phyloP scores from a whole-genome alignment of 2,888 invertebrate genomes.

The Lepidocyrtoides sp. region DNA sequence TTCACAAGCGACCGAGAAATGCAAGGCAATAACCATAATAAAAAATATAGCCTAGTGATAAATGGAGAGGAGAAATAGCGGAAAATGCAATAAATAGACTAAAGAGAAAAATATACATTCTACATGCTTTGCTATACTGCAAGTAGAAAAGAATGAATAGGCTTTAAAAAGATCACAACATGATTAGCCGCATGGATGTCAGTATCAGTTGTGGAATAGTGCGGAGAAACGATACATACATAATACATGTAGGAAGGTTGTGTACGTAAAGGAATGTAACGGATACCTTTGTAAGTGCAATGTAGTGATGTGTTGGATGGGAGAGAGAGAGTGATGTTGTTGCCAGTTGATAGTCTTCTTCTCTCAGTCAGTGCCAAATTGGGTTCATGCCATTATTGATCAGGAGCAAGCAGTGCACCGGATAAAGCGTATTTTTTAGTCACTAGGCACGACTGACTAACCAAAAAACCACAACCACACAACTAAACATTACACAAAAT shows the following conservation, averaged over 20 bases:
- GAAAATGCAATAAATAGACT: conserved; percentile 18
- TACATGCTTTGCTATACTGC: background rate
- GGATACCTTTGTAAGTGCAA: conserved; percentile 47
- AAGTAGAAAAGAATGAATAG: background rate
- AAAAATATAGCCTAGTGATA: too few relatives aligned
- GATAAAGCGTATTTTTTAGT: conserved; percentile 74
- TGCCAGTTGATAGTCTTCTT: background rate
- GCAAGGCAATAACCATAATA: conserved; percentile 27
- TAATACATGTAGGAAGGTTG: conserved; percentile 55
- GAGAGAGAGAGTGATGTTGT: background rate
- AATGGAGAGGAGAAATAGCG: background rate
- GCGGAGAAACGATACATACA: background rate
- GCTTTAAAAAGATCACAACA: conserved; percentile 28
- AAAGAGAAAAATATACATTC: background rate
- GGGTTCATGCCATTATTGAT: conserved; percentile 83
- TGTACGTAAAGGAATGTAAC: conserved; percentile 15
- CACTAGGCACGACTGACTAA: too few relatives aligned
- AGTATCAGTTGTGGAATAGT: background rate
- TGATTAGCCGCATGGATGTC: background rate
- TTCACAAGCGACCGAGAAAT: conserved; percentile 38
- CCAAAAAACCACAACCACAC: too few relatives aligned
- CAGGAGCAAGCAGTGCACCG: conserved; percentile 55
- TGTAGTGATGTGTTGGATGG: background rate
- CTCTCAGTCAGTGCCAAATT: conserved; percentile 80
- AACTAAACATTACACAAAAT: too few relatives aligned